Evolutionary conservation across 23 tunicate species (phyloP).

Genomic region (Phallusia fumigata): DNA sequence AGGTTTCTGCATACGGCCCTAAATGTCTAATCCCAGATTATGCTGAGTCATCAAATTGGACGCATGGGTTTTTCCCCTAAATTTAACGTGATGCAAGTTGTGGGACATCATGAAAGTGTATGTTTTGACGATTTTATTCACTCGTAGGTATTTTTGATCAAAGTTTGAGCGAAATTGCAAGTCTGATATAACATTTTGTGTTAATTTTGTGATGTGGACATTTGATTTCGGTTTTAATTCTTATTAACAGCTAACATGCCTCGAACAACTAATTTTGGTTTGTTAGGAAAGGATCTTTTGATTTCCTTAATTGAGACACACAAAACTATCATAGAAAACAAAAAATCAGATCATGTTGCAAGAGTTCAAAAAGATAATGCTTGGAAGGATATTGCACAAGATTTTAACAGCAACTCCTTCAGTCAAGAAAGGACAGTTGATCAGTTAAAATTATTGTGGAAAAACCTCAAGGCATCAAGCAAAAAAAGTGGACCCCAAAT

Average conservation of each 20-base stretch:
- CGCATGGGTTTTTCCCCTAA: neutral
- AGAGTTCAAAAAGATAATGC: neutral
- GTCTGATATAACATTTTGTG: too few species aligned
- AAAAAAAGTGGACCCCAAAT: neutral
- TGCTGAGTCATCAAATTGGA: neutral
- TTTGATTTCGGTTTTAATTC: neutral
- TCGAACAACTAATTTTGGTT: neutral
- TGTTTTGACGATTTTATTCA: too few species aligned
- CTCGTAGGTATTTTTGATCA: too few species aligned
- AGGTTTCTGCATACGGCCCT: too few species aligned
- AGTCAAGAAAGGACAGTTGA: neutral
- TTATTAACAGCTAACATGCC: neutral
- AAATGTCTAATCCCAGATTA: neutral
- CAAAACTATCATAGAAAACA: too few species aligned
- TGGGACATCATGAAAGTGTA: neutral
- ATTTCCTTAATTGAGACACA: neutral
- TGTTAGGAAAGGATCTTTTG: neutral
- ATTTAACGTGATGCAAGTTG: neutral
- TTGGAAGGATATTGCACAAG: neutral
- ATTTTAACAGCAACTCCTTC: neutral
- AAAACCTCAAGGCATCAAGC: neutral
- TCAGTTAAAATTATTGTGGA: neutral
- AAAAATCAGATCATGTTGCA: neutral
- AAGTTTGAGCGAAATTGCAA: too few species aligned
- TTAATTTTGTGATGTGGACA: too few species aligned